Evolutionary conservation across 2,797 vertebrate genomes (phyloP).

Genomic region (Natrix natrix): DNA sequence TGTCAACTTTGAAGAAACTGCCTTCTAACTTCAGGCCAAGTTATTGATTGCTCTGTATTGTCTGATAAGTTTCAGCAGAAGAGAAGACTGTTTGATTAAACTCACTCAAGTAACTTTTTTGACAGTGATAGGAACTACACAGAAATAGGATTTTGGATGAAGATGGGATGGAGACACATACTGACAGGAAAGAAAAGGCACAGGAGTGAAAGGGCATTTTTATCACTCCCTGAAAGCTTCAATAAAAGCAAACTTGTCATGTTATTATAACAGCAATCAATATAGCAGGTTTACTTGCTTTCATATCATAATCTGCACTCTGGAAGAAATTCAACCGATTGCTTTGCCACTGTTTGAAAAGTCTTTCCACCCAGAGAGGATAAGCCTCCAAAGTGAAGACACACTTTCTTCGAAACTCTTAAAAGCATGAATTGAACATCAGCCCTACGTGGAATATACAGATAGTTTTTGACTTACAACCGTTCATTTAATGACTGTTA

Average conservation of each 20-base stretch:
- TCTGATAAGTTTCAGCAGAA: neutral
- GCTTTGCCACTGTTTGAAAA: conserved; percentile 52
- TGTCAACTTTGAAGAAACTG: neutral
- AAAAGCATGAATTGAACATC: neutral
- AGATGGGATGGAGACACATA: conserved; percentile 31
- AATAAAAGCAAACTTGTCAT: conserved; percentile 64
- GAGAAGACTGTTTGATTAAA: conserved; percentile 16
- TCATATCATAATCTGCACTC: conserved; percentile 59
- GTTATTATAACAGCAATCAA: conserved; percentile 67
- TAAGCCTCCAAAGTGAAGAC: neutral
- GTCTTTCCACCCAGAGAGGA: neutral
- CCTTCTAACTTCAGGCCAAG: neutral
- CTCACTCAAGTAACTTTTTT: neutral
- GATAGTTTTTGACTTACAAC: neutral
- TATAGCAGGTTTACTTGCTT: conserved; percentile 49
- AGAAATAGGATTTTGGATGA: conserved; percentile 14
- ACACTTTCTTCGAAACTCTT: neutral
- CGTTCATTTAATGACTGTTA: neutral
- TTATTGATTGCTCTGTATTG: neutral
- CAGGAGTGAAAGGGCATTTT: conserved; percentile 63
- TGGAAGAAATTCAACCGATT: conserved; percentile 58
- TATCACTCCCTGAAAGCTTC: conserved; percentile 45
- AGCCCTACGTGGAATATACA: neutral
- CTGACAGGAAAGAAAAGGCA: conserved; percentile 50
- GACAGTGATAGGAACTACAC: neutral